Base-by-base conservation (phyloP, 1,140 invertebrate genomes). In the Hypothenemus hampei region DNA sequence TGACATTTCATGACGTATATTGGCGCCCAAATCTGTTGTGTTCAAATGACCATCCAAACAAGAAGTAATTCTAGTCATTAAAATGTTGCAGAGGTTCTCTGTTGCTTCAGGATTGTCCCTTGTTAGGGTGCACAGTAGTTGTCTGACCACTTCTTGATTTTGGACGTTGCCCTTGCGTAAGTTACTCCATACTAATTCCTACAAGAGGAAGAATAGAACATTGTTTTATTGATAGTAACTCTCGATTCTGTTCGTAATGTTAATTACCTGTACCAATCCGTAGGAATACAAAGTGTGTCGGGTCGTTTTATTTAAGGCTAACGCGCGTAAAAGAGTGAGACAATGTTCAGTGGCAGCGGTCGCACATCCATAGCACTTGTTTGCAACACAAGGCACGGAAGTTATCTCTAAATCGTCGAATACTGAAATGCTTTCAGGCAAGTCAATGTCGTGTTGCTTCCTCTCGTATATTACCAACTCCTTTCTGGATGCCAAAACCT, bases 381-480 rank as follows among this genome's bases (percentile, higher is more conserved):
- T 64, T 7, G 29, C 23, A 6, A 61, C 52, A 31, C 53, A 64
- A 11, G 56, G 51, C 1, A 31, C 15, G 13, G 46, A 22, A 33
- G 43, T 39, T 15, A 57, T 19, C 59, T 54, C 33, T 35, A 56
- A 39, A 36, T 64, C 59, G 11, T 63, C 57, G 10, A 66, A 50
- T 4, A 66, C 31, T 5, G 64, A 60, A 7, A 54, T 46, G 4
- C 57, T 52, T 54, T 63, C 58, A n/a, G 65, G 60, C 15, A 57
- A 33, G 44, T 69, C 67, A 18, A 61, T 60, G 57, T 80, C 81
- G 19, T 77, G 72, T 65, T 95, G 89, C 56, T 86, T 87, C 37
- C 91, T 78, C 71, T 98, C 94, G 67, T 95, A 97, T 0, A 91
- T 84, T 0, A 97, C 90, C 18, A 97, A 74, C 69, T 97, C 93